Evolutionary conservation across 2,888 invertebrate genomes (phyloP).

Genomic region (Magallana nippona): DNA sequence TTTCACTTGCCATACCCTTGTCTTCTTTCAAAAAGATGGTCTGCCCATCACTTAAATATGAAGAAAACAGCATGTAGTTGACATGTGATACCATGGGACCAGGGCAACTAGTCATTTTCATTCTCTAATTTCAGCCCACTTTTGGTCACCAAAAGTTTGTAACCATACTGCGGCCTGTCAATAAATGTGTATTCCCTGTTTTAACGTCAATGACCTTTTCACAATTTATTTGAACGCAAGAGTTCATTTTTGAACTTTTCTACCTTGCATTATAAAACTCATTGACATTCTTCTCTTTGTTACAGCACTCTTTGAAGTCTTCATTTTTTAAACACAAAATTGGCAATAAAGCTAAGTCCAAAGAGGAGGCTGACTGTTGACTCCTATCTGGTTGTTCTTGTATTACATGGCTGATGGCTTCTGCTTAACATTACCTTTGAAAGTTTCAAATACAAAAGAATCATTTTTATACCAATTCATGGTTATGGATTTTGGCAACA

Average conservation of each 20-base stretch:
- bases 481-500: too few species aligned
- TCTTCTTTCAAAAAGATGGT: neutral
- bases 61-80: neutral
- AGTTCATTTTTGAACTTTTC: neutral
- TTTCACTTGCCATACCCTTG: neutral
- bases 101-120: conserved; percentile 4
- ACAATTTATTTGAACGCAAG: neutral
- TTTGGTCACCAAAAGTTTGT: neutral
- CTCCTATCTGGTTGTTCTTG: too few species aligned
- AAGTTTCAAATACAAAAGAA: too few species aligned
- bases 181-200: neutral
- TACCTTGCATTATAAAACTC: neutral
- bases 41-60: neutral
- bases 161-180: neutral
- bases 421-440: too few species aligned
- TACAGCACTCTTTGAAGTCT: neutral
- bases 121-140: conserved; percentile 16
- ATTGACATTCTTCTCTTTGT: neutral
- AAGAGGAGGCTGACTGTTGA: too few species aligned
- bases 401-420: too few species aligned
- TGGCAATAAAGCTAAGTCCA: too few species aligned
- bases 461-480: too few species aligned
- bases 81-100: conserved; percentile 30
- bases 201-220: neutral
- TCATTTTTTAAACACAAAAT: neutral